phyloP scores from a whole-genome alignment of 2,113 vertebrate genomes.

The Phrynocephalus versicolor region DNA sequence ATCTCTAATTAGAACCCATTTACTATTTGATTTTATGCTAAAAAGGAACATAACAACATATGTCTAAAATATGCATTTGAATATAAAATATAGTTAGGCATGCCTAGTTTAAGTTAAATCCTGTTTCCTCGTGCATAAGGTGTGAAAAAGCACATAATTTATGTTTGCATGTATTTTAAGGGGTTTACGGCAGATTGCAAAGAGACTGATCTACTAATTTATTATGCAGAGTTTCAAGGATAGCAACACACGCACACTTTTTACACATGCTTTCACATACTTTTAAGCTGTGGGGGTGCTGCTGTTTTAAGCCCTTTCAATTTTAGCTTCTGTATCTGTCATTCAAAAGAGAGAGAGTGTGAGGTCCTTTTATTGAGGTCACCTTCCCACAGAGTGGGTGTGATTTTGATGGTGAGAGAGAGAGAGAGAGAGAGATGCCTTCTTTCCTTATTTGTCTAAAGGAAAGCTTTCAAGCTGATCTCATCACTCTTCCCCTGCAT shows the following conservation, averaged over 20 bases:
- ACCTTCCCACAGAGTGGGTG: constrained; percentile 20
- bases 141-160: not conserved
- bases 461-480: constrained; percentile 36
- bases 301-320: constrained; percentile 8
- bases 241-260: not conserved
- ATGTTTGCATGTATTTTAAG: too few relatives aligned
- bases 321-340: constrained; percentile 13
- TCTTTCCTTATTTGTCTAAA: constrained; percentile 20
- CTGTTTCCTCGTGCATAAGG: not conserved
- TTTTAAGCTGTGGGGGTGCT: not conserved
- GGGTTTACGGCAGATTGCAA: not conserved
- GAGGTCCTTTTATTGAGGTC: constrained; percentile 26
- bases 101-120: not conserved
- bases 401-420: constrained; percentile 18
- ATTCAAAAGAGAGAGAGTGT: not conserved
- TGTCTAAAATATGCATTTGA: not conserved
- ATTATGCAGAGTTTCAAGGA: not conserved
- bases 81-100: not conserved
- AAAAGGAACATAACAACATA: too few relatives aligned
- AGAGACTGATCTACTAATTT: not conserved
- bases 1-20: too few relatives aligned
- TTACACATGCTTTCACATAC: not conserved
- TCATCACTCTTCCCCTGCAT: constrained; percentile 27
- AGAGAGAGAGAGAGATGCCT: not conserved
- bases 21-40: too few relatives aligned